phyloP scores from a whole-genome alignment of 2,888 invertebrate species.

The Lasioglossum lativentre region DNA sequence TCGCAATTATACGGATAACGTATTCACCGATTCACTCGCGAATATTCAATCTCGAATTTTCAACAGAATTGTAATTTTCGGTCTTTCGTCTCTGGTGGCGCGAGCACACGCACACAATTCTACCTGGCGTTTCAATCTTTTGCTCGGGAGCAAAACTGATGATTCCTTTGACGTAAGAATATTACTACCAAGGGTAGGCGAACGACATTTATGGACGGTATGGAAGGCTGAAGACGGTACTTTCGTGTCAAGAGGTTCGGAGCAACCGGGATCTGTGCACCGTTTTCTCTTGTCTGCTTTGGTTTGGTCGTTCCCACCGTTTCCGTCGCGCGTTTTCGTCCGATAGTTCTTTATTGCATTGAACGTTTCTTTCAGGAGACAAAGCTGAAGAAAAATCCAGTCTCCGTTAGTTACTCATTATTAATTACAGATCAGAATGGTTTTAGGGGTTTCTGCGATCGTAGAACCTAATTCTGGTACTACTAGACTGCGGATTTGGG shows the following conservation, averaged over 20 bases:
- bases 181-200: constrained; percentile 5
- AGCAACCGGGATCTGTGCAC: neutral
- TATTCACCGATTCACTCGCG: constrained; percentile 26
- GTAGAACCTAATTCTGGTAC: no score
- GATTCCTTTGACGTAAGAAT: constrained; percentile 1
- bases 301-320: neutral
- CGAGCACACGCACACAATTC: neutral
- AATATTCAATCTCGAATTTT: constrained; percentile 59
- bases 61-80: constrained; percentile 9
- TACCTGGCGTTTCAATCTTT: constrained; percentile 1
- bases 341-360: constrained; percentile 51
- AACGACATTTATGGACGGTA: neutral
- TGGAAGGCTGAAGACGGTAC: neutral
- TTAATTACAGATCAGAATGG: no score
- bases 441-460: no score
- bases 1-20: constrained; percentile 78
- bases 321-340: constrained; percentile 43
- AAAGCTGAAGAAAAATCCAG: constrained; percentile 11
- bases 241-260: constrained; percentile 4
- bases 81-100: neutral
- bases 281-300: neutral
- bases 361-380: constrained; percentile 46
- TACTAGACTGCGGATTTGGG: no score
- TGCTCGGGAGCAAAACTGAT: neutral
- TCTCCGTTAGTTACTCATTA: constrained; percentile 22